Percentiles rank a stretch among this genome's conserved stretches.
These are phyloP conservation scores for Himalopsyche anomala DNA, from an alignment of 2,888 invertebrate species.

Conservation along the genomic window DNA sequence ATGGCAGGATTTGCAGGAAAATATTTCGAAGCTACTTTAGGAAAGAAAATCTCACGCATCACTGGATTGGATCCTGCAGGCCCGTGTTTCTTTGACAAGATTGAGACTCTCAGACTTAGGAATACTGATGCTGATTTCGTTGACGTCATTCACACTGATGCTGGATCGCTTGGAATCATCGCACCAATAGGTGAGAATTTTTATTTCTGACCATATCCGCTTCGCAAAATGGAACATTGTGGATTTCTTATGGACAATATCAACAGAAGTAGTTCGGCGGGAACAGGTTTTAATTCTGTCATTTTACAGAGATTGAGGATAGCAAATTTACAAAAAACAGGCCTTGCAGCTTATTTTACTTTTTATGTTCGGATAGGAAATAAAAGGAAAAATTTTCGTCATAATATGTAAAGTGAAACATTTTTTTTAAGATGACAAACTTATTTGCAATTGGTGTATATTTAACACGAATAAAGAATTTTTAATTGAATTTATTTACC, in stretches of 20 bases:
- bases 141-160: constrained; percentile 56
- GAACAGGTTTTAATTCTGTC: neutral
- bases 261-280: no score
- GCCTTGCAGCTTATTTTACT: no score
- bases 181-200: neutral
- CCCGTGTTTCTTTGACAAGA: constrained; percentile 50
- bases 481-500: no score
- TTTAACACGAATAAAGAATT: no score
- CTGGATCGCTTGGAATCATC: constrained; percentile 1
- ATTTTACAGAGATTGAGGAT: no score
- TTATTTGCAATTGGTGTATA: no score
- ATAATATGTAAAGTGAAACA: no score
- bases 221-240: neutral
- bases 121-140: neutral
- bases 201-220: neutral
- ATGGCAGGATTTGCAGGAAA: constrained; percentile 56
- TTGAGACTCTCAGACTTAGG: neutral
- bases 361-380: no score
- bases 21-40: constrained; percentile 50
- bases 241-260: neutral
- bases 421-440: no score
- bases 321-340: no score
- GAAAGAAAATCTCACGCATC: constrained; percentile 50
- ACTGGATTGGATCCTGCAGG: constrained; percentile 53
- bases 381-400: no score